Base-by-base conservation (phyloP, 2,888 invertebrate species). In the Epinotia nisella region DNA sequence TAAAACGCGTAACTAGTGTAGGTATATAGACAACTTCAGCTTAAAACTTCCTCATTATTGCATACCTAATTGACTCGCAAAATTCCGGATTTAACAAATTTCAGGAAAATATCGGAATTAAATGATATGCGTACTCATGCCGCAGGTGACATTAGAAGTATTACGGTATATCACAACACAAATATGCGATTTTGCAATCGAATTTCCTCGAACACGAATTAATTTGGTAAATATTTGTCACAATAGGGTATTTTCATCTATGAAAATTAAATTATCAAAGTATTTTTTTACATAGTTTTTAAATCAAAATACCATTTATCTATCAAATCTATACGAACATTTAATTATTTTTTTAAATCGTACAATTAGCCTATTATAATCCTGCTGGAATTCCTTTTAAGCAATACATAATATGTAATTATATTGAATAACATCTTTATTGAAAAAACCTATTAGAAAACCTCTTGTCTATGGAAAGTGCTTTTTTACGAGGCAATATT, bases 41-140 rank as follows among this genome's bases (percentile, higher is more conserved):
- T 61, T 19, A n/a, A 21, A 35, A 3, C 15, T 3, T 29, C 45
- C 15, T 24, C 19, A 11, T 49, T 62, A 45, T 21, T 24, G 15
- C 21, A n/a, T n/a, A n/a, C n/a, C n/a, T 45, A 19, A 24, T 35
- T 13, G 15, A 53, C 3, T 2, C 17, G n/a, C 15, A 29, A 13
- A 21, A 17, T 35, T 64, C 45, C 24, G 13, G 11, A 29, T 51
- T 17, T 51, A 17, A 51, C 2, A 17, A 19, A n/a, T 65, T 65
- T 39, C 65, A 15, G 65, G 53, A 65, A 65, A 21, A 65, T 53
- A 11, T 53, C 29, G 3, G 19, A 55, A 53, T 10, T 19, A n/a
- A 39, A 55, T 55, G 13, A 51, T 19, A 24, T 21, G 56, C 1
- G 45, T 15, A n/a, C n/a, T 49, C 24, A 62, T 19, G 51, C 5